Evolutionary conservation across 2,888 invertebrate species (phyloP), one percentile per base, ranked within the genome.

Genomic region (Tuta absoluta): DNA sequence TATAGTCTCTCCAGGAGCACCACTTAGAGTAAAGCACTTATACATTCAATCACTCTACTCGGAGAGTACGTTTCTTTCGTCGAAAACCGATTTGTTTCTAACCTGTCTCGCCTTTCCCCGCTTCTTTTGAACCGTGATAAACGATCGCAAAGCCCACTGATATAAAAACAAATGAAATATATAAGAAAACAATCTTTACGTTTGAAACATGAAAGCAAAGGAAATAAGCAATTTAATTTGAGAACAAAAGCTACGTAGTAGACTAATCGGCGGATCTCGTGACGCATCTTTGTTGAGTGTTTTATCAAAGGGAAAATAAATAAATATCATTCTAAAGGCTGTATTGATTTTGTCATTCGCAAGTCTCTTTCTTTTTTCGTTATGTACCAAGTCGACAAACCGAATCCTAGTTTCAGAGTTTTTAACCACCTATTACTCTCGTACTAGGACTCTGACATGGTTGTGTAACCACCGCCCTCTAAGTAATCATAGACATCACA

Each of bases 211-310:
- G 60, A 61, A 64, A 64, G 23, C 24, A 5, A 21, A 24, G 64
- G 49, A 60, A 75, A 77, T 75, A 75, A 75, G 71, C 73, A 71
- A 75, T 75, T 69, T 23, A 68, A 65, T 70, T 64, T 65, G 67
- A 67, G 72, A 78, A 78, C 77, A 78, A 76, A 75, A 69, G 69
- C 69, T 71, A 69, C 70, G 69, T 69, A 64, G 66, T 56, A 28
- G 56, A 56, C 70, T 75, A 80, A 79, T 82, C 77, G 76, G 73
- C 67, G 74, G 72, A 79, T 79, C 75, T 74, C 79, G 79, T 80
- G 79, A 56, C 24, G 56, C 14, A 8, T 21, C 51, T 53, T 72
- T 75, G 75, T 74, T 19, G 71, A 72, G 71, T 77, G 73, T 75
- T 76, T 76, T 76, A 77, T 74, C 73, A 73, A 61, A 53, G 23